Base-by-base conservation (phyloP, 37 sponge, comb jelly and placozoan species). In the Crambe crambe region DNA sequence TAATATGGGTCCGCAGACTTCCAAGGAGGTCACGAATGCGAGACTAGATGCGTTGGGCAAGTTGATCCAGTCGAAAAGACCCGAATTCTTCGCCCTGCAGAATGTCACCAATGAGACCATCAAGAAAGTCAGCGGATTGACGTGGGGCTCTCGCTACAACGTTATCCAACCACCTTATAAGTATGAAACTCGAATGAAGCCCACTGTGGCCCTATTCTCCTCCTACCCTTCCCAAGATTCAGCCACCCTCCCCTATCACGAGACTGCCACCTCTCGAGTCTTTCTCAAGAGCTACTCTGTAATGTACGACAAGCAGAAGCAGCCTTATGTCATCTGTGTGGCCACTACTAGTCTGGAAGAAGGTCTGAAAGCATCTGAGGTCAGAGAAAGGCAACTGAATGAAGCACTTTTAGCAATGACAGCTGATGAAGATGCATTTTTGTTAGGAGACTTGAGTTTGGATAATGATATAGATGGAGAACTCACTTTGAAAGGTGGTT, bases 51-150 rank as follows among this genome's bases (percentile, higher is more conserved):
- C 74, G 31, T 63, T 92, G 64, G 93, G 93, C 0, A 72, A 76
- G 56, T 31, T 92, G 25, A 75, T 92, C 27, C 68, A 65, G 39
- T 3, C 61, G n/a, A 78, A 82, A 42, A 76, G 74, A 56, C 93
- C 93, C 0, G 93, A 92, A 44, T 92, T 88, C 47, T 20, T 92
- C 12, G 89, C 86, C 15, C 73, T 92, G 31, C 93, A 92, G 72
- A 70, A 76, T 60, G 78, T 92, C 22, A 85, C 34, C 34, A 81
- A 74, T n/a, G 93, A 92, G 29, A 40, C 54, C 1, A 63, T 84
- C 39, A 87, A 85, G 75, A 80, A 68, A 27, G 68, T 92, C 42
- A 41, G 56, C 40, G 51, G 80, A 18, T 60, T 51, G 21, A 0
- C 56, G n/a, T 92, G 93, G 93, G 89, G 77, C 2, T 26, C 75